Evolutionary conservation across 2,888 invertebrate genomes (phyloP), one percentile per base, ranked within the genome.

Genomic region (Ochlodes sylvanus): DNA sequence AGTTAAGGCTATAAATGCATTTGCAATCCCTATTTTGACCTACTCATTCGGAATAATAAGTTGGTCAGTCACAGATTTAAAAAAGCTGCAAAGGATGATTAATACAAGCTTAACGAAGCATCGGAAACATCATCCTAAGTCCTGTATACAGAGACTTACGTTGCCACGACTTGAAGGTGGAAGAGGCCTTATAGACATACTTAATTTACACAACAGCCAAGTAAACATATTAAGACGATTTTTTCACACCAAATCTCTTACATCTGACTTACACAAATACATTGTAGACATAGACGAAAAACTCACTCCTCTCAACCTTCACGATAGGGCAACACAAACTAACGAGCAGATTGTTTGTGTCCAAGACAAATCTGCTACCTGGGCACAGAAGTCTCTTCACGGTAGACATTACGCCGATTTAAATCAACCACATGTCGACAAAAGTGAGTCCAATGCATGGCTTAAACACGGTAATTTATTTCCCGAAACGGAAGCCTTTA

Each of bases 331-430:
- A 15, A 10, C 10, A 15, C 34, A 56, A 15, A 34, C n/a, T 7
- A 57, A 57, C 12, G 12, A 41, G 12, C n/a, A 41, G 17, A n/a
- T n/a, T n/a, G n/a, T n/a, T n/a, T n/a, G n/a, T n/a, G n/a, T n/a
- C n/a, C n/a, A 57, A 21, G 10, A 41, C 10, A 57, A 57, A 58
- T 7, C n/a, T 32, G 27, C 42, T 17, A 19, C 41, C 41, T 41
- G 41, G 57, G 9, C 14, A 15, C 15, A 19, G 15, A 56, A 56
- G 38, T 38, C 56, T 38, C 57, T 57, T n/a, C 57, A 57, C 21
- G 41, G 56, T 10, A 34, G 56, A 57, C 57, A 57, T 19, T 19
- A 19, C 19, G 4, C 1, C 0, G 57, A 57, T 6, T 14, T 57
- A 56, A 5, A 14, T 38, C 56, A 56, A 17, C 7, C 34, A 15